phyloP scores from a whole-genome alignment of 2,113 vertebrate genomes.

The Chloebia gouldiae region DNA sequence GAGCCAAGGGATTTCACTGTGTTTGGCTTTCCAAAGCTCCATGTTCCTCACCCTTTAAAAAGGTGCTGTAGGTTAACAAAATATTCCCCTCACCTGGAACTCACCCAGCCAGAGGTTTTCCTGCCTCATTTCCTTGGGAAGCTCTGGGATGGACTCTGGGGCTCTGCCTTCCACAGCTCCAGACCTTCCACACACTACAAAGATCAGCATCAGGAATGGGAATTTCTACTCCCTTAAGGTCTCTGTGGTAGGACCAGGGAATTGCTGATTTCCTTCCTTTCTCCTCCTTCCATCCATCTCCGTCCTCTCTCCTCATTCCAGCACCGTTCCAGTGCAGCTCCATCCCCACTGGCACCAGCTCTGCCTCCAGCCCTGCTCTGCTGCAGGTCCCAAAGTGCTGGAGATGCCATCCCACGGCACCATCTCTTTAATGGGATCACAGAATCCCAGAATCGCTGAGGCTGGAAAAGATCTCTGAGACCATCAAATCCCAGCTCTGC shows the following conservation, averaged over 20 bases:
- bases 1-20: not conserved
- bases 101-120: not conserved
- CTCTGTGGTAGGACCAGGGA: not conserved
- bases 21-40: not conserved
- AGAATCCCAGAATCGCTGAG: not conserved
- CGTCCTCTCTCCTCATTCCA: not conserved
- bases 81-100: not conserved
- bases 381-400: not conserved
- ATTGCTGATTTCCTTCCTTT: not conserved
- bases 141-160: accelerated
- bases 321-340: not conserved
- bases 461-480: accelerated
- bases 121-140: not conserved
- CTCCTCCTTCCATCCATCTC: not conserved
- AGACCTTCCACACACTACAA: not conserved
- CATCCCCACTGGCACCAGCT: not conserved
- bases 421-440: accelerated
- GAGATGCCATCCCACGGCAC: accelerated
- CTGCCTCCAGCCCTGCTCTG: too few species aligned
- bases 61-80: not conserved
- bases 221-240: not conserved
- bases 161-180: not conserved
- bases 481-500: accelerated
- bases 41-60: not conserved
- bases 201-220: not conserved